phyloP scores from a whole-genome alignment of 2,888 invertebrate species.

The Drosophila rellima region DNA sequence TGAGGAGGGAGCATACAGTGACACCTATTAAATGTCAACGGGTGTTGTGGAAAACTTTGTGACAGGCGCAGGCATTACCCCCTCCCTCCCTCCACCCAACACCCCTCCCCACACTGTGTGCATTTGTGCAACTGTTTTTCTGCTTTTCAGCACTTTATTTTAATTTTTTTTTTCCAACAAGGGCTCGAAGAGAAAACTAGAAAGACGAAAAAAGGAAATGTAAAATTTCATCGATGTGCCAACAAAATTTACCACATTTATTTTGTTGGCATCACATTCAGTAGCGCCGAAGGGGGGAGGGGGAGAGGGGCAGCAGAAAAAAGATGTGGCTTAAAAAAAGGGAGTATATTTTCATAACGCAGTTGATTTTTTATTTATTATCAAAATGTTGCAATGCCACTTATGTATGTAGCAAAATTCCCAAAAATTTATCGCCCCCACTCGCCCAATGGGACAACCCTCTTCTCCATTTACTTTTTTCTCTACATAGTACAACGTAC shows the following conservation, averaged over 20 bases:
- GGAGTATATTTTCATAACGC: slow-evolving; percentile 42
- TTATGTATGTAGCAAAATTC: slow-evolving; percentile 31
- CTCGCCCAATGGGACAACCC: neutral
- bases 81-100: neutral
- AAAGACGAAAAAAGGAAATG: neutral
- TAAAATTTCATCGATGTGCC: slow-evolving; percentile 50
- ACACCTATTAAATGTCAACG: slow-evolving; percentile 65
- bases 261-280: slow-evolving; percentile 11
- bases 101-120: neutral
- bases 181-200: neutral
- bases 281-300: neutral
- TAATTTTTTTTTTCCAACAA: slow-evolving; percentile 4
- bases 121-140: slow-evolving; percentile 38
- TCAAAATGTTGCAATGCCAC: slow-evolving; percentile 33
- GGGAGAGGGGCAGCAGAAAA: neutral
- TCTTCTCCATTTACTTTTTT: neutral
- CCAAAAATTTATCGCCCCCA: neutral
- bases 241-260: slow-evolving; percentile 45
- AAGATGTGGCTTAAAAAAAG: too few relatives aligned
- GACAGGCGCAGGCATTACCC: slow-evolving; percentile 36
- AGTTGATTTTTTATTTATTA: slow-evolving; percentile 34
- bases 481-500: neutral
- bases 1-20: slow-evolving; percentile 17
- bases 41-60: slow-evolving; percentile 45
- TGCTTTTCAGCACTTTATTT: slow-evolving; percentile 38